Percentiles rank a stretch among this genome's conserved stretches.
Evolutionary conservation across 2,888 invertebrate species (phyloP).

Genomic region (Drosophila austrosaltans): DNA sequence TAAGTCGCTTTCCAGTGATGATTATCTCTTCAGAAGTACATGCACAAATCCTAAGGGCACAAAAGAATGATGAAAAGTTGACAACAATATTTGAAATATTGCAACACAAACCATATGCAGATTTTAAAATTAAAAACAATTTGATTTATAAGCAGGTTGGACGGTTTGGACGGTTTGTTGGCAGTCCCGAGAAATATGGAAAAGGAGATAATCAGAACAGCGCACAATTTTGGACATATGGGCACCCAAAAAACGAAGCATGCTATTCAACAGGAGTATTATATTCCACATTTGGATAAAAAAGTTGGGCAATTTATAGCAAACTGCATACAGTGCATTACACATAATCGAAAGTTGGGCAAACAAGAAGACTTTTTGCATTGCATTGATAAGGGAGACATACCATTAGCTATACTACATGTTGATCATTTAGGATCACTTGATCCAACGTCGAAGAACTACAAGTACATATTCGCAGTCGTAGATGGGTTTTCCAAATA

Average conservation of each 20-base stretch:
- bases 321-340: neutral
- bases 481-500: too few species aligned
- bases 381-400: neutral
- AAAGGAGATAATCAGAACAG: conserved; percentile 33
- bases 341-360: neutral
- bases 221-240: conserved; percentile 38
- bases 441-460: neutral
- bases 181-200: conserved; percentile 41
- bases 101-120: conserved; percentile 4
- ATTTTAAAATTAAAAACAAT: conserved; percentile 1
- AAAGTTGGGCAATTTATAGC: neutral
- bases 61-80: conserved; percentile 24
- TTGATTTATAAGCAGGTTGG: conserved; percentile 31
- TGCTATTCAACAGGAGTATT: neutral
- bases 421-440: conserved; percentile 7
- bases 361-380: neutral
- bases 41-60: too few species aligned
- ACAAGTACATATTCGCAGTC: too few species aligned
- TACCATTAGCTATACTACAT: conserved; percentile 2
- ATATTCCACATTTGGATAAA: neutral
- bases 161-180: conserved; percentile 26
- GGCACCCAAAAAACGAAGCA: neutral
- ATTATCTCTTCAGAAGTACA: conserved; percentile 12
- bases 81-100: conserved; percentile 33
- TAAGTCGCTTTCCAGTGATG: conserved; percentile 43